These are phyloP conservation scores for Stenolophus ochropezus DNA, from an alignment of 2,888 invertebrate genomes.

Conservation along the genomic window DNA sequence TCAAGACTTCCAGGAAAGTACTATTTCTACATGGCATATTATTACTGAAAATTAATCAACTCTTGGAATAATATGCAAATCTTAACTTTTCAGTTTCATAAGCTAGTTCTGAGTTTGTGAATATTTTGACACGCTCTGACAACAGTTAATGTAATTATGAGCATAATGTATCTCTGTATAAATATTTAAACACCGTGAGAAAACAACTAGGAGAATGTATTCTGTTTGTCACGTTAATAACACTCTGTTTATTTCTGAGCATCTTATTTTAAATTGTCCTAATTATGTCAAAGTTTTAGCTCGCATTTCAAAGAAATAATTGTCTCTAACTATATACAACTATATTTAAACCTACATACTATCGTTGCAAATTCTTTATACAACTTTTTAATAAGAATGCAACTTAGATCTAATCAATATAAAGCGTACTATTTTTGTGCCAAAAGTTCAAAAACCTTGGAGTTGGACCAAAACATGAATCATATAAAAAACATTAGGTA, in stretches of 20 bases:
- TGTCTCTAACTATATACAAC: neutral
- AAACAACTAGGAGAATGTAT: neutral
- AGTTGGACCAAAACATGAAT: constrained; percentile 5
- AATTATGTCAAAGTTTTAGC: constrained; percentile 15
- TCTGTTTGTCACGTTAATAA: neutral
- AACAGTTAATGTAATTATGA: neutral
- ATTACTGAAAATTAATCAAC: too few species aligned
- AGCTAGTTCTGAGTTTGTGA: neutral
- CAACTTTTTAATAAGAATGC: neutral
- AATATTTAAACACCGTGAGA: constrained; percentile 17
- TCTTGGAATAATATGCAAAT: too few species aligned
- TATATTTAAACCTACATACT: neutral
- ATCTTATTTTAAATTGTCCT: constrained; percentile 35
- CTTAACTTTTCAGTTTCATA: too few species aligned
- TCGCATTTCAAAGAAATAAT: constrained; percentile 6
- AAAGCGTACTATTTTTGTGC: constrained; percentile 6
- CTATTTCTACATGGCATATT: too few species aligned
- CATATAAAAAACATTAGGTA: neutral
- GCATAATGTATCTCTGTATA: neutral
- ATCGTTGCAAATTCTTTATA: neutral
- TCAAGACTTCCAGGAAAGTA: too few species aligned
- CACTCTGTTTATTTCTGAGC: neutral
- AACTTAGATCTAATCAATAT: neutral
- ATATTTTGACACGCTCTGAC: neutral
- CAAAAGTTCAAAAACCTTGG: constrained; percentile 34